A percentile compares a stretch with the other conserved stretches of the same genome.
Conservation (phyloP, 1,140 invertebrate genomes). For the Xylocopa sonorina region DNA sequence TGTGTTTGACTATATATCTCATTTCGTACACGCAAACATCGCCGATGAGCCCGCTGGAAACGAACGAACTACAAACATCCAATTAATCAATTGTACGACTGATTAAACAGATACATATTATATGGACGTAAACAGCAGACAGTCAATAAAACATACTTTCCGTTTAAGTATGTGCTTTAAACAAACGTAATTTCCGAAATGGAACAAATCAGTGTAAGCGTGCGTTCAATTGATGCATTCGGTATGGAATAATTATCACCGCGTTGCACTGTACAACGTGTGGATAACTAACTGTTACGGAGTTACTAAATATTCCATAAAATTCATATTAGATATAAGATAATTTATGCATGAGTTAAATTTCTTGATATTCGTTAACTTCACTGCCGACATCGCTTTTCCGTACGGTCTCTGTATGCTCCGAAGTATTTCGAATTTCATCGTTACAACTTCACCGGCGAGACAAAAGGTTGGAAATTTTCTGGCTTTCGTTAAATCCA, state of each 20-base stretch:
- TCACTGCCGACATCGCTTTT: too few relatives aligned
- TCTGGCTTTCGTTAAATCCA: constrained; percentile 25
- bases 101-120: not conserved
- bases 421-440: not conserved
- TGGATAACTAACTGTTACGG: too few relatives aligned
- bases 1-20: too few relatives aligned
- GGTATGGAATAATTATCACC: not conserved
- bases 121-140: not conserved
- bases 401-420: not conserved
- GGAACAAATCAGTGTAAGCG: not conserved
- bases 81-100: constrained; percentile 10
- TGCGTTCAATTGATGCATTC: not conserved
- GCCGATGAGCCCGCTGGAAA: not conserved
- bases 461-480: constrained; percentile 17
- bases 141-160: not conserved
- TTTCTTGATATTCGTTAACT: too few relatives aligned
- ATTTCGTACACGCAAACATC: not conserved
- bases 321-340: too few relatives aligned
- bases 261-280: not conserved
- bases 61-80: not conserved
- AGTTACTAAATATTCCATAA: not conserved
- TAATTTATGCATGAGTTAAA: too few relatives aligned
- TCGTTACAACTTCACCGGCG: constrained; percentile 38
- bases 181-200: not conserved
- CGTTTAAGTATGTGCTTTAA: not conserved